Evolutionary conservation across 2,797 vertebrate genomes (phyloP).

Genomic region (Enteromius treurensis): DNA sequence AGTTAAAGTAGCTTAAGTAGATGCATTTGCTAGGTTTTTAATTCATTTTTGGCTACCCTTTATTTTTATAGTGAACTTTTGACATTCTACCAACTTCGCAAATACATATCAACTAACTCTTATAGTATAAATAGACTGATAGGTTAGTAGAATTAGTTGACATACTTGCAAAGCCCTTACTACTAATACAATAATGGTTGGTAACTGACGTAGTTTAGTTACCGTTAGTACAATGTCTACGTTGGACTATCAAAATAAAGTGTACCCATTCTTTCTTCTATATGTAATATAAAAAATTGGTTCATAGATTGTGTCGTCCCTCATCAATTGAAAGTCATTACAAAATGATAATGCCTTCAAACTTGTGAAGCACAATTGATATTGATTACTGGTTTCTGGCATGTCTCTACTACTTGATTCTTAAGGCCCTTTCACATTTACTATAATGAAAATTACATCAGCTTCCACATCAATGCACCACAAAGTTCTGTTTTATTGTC

Average conservation of each 20-base stretch:
- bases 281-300: neutral
- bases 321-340: neutral
- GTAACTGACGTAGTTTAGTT: neutral
- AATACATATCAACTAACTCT: neutral
- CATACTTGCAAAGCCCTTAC: neutral
- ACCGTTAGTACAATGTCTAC: neutral
- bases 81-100: no score
- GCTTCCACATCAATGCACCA: neutral
- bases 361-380: neutral
- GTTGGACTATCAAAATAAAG: neutral
- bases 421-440: neutral
- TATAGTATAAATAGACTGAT: no score
- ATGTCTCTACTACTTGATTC: neutral
- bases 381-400: conserved; percentile 41
- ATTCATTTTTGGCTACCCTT: neutral
- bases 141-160: no score
- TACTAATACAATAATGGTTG: neutral
- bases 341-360: neutral
- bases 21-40: neutral
- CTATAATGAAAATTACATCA: neutral
- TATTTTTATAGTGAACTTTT: no score
- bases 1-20: neutral
- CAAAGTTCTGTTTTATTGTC: neutral
- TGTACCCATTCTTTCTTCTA: neutral
- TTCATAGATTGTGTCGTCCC: neutral